A percentile compares a stretch with the other conserved stretches of the same genome.
Conservation (phyloP, 2,888 invertebrate genomes). For the Papilio gigon region DNA sequence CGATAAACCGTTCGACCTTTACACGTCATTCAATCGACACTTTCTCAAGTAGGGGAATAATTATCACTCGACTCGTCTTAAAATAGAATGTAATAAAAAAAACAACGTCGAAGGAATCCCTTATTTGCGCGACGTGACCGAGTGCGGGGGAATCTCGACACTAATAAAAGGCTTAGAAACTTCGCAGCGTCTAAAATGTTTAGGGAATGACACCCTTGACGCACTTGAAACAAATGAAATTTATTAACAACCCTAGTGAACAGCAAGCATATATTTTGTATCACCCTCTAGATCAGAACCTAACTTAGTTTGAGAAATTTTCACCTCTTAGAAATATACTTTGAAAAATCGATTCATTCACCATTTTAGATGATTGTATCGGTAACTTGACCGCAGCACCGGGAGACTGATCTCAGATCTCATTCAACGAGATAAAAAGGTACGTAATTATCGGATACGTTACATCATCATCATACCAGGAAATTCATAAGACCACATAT, state of each 20-base stretch:
- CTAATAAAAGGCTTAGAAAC: slow-evolving; percentile 35
- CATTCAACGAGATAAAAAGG: too few species aligned
- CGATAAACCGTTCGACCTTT: not conserved
- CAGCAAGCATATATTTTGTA: not conserved
- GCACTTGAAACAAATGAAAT: slow-evolving; percentile 11
- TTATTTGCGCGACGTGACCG: slow-evolving; percentile 49
- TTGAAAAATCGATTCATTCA: too few species aligned
- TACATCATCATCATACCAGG: too few species aligned
- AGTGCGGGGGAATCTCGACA: slow-evolving; percentile 39
- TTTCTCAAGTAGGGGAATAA: slow-evolving; percentile 10
- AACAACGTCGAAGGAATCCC: slow-evolving; percentile 38
- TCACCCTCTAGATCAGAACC: not conserved
- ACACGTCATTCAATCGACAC: slow-evolving; percentile 20
- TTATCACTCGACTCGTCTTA: slow-evolving; percentile 30
- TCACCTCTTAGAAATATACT: too few species aligned
- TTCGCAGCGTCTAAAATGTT: slow-evolving; percentile 15
- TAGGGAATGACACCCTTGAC: not conserved
- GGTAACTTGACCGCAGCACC: too few species aligned
- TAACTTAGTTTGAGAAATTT: too few species aligned
- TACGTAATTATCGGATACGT: too few species aligned
- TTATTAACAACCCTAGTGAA: not conserved
- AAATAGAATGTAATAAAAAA: slow-evolving; percentile 39
- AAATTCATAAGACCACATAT: not conserved
- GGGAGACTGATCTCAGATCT: too few species aligned
- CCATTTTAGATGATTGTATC: too few species aligned